Percentiles rank a stretch among this genome's conserved stretches.
phyloP scores from a whole-genome alignment of 2,888 invertebrate genomes.

The Thymelicus acteon region DNA sequence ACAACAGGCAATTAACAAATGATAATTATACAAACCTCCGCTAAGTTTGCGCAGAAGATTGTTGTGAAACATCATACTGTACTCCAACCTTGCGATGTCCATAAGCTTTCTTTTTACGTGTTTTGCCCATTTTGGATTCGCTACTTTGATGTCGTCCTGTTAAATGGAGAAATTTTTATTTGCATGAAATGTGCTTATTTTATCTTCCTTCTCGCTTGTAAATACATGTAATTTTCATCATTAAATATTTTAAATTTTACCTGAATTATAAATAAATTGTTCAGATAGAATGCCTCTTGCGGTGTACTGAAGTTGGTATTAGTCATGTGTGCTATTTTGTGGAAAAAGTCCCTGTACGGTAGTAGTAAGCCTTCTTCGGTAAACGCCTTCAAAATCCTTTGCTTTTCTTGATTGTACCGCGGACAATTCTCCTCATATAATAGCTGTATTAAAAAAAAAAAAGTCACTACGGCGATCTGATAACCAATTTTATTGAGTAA shows the following conservation, averaged over 20 bases:
- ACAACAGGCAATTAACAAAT: background rate
- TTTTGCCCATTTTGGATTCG: constrained; percentile 83
- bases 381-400: constrained; percentile 70
- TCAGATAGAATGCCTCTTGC: constrained; percentile 74
- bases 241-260: constrained; percentile 47
- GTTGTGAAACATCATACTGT: constrained; percentile 82
- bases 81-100: constrained; percentile 79
- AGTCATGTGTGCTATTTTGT: constrained; percentile 76
- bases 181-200: background rate
- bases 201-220: too few species aligned
- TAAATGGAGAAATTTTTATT: constrained; percentile 40
- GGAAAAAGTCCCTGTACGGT: constrained; percentile 74
- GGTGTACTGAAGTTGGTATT: constrained; percentile 79
- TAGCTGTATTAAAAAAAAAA: constrained; percentile 57
- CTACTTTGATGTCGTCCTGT: constrained; percentile 78
- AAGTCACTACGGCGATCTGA: too few species aligned
- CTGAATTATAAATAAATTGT: constrained; percentile 79
- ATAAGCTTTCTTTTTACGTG: constrained; percentile 81
- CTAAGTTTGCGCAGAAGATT: constrained; percentile 77
- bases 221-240: too few species aligned
- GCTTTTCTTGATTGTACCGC: constrained; percentile 74
- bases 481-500: too few species aligned
- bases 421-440: constrained; percentile 79
- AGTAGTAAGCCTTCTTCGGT: constrained; percentile 69
- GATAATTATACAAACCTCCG: constrained; percentile 65